Percentiles rank a stretch among this genome's conserved stretches.
Evolutionary conservation across 2,888 invertebrate species (phyloP).

Genomic region (Parascotia fuliginaria): DNA sequence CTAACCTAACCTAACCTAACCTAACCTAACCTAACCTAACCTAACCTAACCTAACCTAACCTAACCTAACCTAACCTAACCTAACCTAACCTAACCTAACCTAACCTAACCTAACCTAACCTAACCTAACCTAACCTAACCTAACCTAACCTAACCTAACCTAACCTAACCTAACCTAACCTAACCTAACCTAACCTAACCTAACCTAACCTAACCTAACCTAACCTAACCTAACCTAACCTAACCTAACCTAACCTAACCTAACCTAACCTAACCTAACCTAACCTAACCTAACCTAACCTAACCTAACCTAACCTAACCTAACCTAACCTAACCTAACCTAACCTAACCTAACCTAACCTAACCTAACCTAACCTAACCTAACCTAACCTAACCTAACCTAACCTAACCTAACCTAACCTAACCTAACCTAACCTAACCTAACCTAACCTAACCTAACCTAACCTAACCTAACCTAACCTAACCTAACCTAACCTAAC

Average conservation of each 20-base stretch:
- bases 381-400: constrained; percentile 16
- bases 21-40: constrained; percentile 1
- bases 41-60: constrained; percentile 2
- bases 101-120: constrained; percentile 31
- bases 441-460: constrained; percentile 26
- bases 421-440: constrained; percentile 26
- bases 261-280: constrained; percentile 26
- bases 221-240: constrained; percentile 27
- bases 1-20: constrained; percentile 2
- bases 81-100: constrained; percentile 28
- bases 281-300: constrained; percentile 24
- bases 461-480: constrained; percentile 27
- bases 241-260: constrained; percentile 27
- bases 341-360: constrained; percentile 22
- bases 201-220: constrained; percentile 27
- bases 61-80: constrained; percentile 23
- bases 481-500: constrained; percentile 17
- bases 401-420: constrained; percentile 30
- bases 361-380: constrained; percentile 21
- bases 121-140: constrained; percentile 28
- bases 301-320: constrained; percentile 20
- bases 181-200: constrained; percentile 31
- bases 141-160: constrained; percentile 30
- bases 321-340: constrained; percentile 24
- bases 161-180: constrained; percentile 31